Base-by-base conservation (phyloP, 2,888 invertebrate species). In the Latrodectus elegans region DNA sequence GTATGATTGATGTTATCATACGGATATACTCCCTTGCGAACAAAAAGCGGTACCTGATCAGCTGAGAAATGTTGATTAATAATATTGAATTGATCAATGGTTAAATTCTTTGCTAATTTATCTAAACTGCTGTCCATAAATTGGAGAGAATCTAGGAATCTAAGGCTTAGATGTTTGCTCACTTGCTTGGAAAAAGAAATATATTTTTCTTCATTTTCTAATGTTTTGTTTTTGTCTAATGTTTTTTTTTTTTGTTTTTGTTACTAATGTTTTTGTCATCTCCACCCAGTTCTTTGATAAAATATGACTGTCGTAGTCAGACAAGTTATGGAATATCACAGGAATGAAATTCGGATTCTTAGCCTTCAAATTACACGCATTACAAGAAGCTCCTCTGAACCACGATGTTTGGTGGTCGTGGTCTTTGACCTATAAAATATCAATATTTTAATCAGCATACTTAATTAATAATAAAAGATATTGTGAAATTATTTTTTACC, bases 101-200 rank as follows among this genome's bases (percentile, higher is more conserved):
- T 9, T 12, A 12, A n/a, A 22, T 26, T 49, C 1, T 51, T 49
- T 60, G n/a, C n/a, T 4, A 60, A 60, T n/a, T 12, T 6, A n/a
- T 60, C 60, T 15, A 60, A 15, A 3, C 60, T 60, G n/a, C 60
- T 60, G 60, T 2, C 60, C 60, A n/a, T 4, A n/a, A 60, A 6
- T 15, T 6, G 2, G 60, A 60, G 6, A 15, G 60, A 60, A n/a
- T 60, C 60, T 60, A 60, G n/a, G n/a, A 55, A 55, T 55, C 55
- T 8, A 72, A 51, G 51, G 51, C 15, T 72, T 22, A 3, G 51
- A 12, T 6, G 12, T 49, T 8, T 26, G 26, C 11, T 38, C 14
- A 49, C n/a, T 72, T 53, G 51, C 53, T 22, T 22, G 12, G n/a
- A 73, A 14, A 73, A 52, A 15, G 73, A 73, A n/a, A n/a, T n/a